Conservation (phyloP, 2,113 vertebrate genomes). For the Dinomys branickii region DNA sequence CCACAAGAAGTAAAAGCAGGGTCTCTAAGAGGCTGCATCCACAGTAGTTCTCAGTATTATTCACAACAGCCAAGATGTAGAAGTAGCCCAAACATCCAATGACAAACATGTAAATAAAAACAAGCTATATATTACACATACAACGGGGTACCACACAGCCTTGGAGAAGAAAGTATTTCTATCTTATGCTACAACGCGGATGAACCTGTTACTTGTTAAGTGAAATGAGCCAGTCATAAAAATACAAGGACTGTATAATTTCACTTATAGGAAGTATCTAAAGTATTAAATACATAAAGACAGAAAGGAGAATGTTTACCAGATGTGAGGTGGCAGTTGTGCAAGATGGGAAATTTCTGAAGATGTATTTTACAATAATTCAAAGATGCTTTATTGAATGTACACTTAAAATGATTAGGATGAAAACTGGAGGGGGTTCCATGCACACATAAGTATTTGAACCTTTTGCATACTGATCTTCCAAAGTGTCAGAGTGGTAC, state of each 20-base stretch:
- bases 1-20: not conserved
- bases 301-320: not conserved
- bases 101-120: not conserved
- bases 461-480: not conserved
- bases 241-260: not conserved
- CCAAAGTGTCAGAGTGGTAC: not conserved
- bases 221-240: not conserved
- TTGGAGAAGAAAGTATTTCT: not conserved
- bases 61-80: not conserved
- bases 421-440: not conserved
- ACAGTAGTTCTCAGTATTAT: not conserved
- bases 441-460: not conserved
- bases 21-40: not conserved
- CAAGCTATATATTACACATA: rapidly evolving
- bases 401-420: not conserved
- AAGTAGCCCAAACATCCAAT: not conserved
- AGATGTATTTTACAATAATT: not conserved
- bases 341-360: not conserved
- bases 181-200: not conserved
- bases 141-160: not conserved
- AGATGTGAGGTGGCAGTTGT: not conserved
- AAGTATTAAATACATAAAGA: not conserved
- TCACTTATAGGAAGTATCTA: not conserved
- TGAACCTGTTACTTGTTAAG: not conserved
- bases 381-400: not conserved